Base-by-base conservation (phyloP, 2,888 invertebrate genomes). In the Agrotis segetum region DNA sequence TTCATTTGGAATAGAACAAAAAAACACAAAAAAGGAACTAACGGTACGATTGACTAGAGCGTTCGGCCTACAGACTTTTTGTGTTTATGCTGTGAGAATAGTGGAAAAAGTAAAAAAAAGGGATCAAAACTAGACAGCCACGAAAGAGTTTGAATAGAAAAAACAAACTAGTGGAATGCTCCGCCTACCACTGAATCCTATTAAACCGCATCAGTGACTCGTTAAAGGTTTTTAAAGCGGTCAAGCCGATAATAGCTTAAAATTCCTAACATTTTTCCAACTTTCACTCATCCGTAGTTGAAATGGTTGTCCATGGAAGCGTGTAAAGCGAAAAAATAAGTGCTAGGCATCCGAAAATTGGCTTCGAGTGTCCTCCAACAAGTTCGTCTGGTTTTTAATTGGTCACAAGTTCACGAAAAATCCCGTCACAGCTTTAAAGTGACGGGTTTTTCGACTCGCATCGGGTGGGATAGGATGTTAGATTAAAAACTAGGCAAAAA, bases 191-290 rank as follows among this genome's bases (percentile, higher is more conserved):
- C 67, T 77, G 77, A 50, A 83, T 63, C 77, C 63, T 71, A 60
- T 87, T 86, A 85, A 81, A 84, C 71, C 87, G 87, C 86, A 83
- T 90, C 90, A 89, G 81, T 88, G 90, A 84, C 71, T 87, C 79
- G 86, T 86, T 88, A 85, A 89, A 88, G 87, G 87, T 71, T 84
- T 77, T 83, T 82, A 67, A 74, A 84, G 85, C 89, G 90, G 89
- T 89, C 89, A 90, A 89, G 86, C 85, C 79, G 88, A 91, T 91
- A 92, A 92, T 92, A 91, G 88, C 88, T 85, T 82, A 84, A 90
- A 92, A 91, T 89, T 89, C 88, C 88, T 83, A 83, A 88, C 88
- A 85, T 90, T 29, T 29, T 29, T 29, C 29, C 87, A 85, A 89
- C 87, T 88, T 89, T 87, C 87, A 84, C 83, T 90, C 87, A 85